Evolutionary conservation across 2,113 vertebrate species (phyloP), one percentile per base, ranked within the genome.

Genomic region (Dicerorhinus sumatrensis): DNA sequence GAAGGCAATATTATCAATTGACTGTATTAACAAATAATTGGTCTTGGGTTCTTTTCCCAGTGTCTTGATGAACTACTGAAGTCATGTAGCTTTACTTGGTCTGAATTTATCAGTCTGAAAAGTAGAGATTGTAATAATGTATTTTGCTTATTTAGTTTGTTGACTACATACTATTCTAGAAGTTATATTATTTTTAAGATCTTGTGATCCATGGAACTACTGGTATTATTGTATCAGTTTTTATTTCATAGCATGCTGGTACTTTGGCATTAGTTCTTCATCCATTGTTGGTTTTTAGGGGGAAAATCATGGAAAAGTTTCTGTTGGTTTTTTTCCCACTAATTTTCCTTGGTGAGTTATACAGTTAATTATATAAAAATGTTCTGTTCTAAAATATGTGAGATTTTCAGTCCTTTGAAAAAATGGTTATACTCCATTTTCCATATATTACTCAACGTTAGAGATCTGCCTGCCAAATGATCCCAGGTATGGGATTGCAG

Each of bases 401-500:
- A 94, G 70, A 81, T 96, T 91, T 97, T 96, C 86, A 60, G 36
- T 67, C 54, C 98, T 97, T 65, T 97, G 96, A 96, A 96, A 97
- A 96, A 89, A 97, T 97, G 84, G 92, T 98, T 97, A 97, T 94
- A 97, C 96, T 97, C 54, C 97, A 96, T 98, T 98, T 98, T 97
- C 94, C 86, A 42, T 95, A 90, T 95, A 90, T 98, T 96, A 92
- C 98, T 98, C 97, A 98, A 11, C 98, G 96, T 99, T 98, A 98
- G 95, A 54, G 33, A 94, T 95, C 96, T 98, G 58, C 97, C 98
- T 98, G 98, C 98, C 98, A 98, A 97, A 93, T 60, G 96, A 98
- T 98, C 98, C 99, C 99, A 99, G 99, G 99, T 99, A 99, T 99
- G 99, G 99, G 99, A 98, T 99, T 99, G 98, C 99, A 99, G 99